phyloP scores from a whole-genome alignment of 1,140 invertebrate species.

The Trichogramma pretiosum region DNA sequence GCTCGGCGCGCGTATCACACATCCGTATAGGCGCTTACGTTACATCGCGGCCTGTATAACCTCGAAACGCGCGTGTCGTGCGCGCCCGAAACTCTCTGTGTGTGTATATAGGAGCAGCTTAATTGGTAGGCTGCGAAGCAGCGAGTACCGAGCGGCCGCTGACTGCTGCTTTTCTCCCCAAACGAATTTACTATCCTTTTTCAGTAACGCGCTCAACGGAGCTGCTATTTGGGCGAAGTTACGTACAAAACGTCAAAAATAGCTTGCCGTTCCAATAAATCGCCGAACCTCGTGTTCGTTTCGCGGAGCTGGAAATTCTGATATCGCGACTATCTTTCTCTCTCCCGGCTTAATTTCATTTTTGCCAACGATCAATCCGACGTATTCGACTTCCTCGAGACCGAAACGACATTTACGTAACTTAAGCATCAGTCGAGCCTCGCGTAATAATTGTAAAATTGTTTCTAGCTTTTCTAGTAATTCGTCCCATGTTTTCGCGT shows the following conservation, averaged over 20 bases:
- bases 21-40: too few species aligned
- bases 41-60: too few species aligned
- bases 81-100: too few species aligned
- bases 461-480: conserved; percentile 19
- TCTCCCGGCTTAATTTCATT: conserved; percentile 30
- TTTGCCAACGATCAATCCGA: background rate
- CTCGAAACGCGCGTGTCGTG: too few species aligned
- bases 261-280: conserved; percentile 43
- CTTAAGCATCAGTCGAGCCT: conserved; percentile 20
- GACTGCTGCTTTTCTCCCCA: too few species aligned
- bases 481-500: too few species aligned
- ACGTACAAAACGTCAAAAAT: conserved; percentile 36
- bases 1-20: too few species aligned
- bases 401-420: conserved; percentile 1
- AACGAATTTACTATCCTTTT: background rate
- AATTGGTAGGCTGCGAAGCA: too few species aligned
- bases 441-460: conserved; percentile 22
- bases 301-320: conserved; percentile 27
- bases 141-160: too few species aligned
- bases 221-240: conserved; percentile 26
- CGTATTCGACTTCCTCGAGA: background rate
- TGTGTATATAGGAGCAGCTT: too few species aligned
- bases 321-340: conserved; percentile 33
- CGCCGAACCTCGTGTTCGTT: conserved; percentile 32
- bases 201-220: conserved; percentile 20